Conservation (phyloP, 2,888 invertebrate genomes). For the Ochropleura plecta region DNA sequence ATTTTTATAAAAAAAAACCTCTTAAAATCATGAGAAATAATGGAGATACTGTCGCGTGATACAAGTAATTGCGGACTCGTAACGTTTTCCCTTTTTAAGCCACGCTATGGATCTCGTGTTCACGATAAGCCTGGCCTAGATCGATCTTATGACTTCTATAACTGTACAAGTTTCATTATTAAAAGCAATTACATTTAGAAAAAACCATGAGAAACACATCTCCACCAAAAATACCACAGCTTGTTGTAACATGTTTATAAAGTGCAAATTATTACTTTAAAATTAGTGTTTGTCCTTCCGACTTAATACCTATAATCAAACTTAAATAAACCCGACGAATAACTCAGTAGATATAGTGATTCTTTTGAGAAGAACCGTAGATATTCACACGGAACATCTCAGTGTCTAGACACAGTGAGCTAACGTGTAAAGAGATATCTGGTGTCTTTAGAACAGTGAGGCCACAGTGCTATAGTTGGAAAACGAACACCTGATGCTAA, state of each 20-base stretch:
- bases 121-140: slow-evolving; percentile 49
- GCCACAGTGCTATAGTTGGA: slow-evolving; percentile 34
- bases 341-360: slow-evolving; percentile 8
- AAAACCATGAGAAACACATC: neutral
- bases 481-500: slow-evolving; percentile 34
- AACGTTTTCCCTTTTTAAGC: slow-evolving; percentile 40
- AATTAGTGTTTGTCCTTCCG: slow-evolving; percentile 22
- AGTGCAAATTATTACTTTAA: slow-evolving; percentile 13
- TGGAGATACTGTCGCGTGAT: slow-evolving; percentile 50
- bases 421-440: slow-evolving; percentile 14
- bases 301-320: slow-evolving; percentile 13
- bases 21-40: slow-evolving; percentile 28
- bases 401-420: slow-evolving; percentile 26
- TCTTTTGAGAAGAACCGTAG: slow-evolving; percentile 36
- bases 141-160: slow-evolving; percentile 19
- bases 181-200: neutral
- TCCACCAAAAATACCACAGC: neutral
- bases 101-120: slow-evolving; percentile 45
- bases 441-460: neutral
- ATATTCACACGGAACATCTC: slow-evolving; percentile 36
- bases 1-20: slow-evolving; percentile 33
- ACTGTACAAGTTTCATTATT: neutral
- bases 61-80: slow-evolving; percentile 40
- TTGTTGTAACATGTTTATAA: neutral
- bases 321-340: slow-evolving; percentile 10